phyloP scores from a whole-genome alignment of 2,888 invertebrate species.

The Octodonta nipae region DNA sequence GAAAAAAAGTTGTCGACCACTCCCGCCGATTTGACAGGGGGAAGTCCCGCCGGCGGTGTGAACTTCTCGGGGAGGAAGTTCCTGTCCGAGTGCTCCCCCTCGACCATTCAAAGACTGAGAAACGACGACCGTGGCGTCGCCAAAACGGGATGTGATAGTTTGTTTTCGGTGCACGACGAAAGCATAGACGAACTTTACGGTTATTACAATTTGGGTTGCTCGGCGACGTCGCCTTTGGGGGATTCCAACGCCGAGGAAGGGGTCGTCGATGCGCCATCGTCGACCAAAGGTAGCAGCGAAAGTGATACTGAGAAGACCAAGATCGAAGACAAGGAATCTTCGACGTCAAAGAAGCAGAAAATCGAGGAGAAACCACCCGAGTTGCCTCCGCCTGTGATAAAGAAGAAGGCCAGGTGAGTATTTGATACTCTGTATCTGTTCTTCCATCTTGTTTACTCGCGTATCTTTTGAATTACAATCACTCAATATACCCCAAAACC shows the following conservation, averaged over 20 bases:
- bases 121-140: constrained; percentile 22
- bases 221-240: too few relatives aligned
- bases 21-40: constrained; percentile 13
- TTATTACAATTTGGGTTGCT: constrained; percentile 23
- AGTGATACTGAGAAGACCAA: too few relatives aligned
- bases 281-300: too few relatives aligned
- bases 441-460: too few relatives aligned
- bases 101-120: constrained; percentile 23
- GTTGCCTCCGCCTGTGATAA: constrained; percentile 29
- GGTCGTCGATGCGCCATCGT: too few relatives aligned
- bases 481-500: too few relatives aligned
- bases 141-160: constrained; percentile 13
- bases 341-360: constrained; percentile 4
- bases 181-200: constrained; percentile 24
- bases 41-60: too few relatives aligned
- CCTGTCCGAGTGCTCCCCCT: constrained; percentile 2
- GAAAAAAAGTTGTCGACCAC: constrained; percentile 6
- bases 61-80: not conserved
- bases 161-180: constrained; percentile 17
- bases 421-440: too few relatives aligned
- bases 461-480: too few relatives aligned
- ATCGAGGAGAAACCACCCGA: constrained; percentile 18
- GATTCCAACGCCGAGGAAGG: constrained; percentile 8
- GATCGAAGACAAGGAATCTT: too few relatives aligned
- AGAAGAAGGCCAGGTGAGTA: constrained; percentile 40